Evolutionary conservation across 2,113 vertebrate species (phyloP).

Genomic region (Regulus satrapa): DNA sequence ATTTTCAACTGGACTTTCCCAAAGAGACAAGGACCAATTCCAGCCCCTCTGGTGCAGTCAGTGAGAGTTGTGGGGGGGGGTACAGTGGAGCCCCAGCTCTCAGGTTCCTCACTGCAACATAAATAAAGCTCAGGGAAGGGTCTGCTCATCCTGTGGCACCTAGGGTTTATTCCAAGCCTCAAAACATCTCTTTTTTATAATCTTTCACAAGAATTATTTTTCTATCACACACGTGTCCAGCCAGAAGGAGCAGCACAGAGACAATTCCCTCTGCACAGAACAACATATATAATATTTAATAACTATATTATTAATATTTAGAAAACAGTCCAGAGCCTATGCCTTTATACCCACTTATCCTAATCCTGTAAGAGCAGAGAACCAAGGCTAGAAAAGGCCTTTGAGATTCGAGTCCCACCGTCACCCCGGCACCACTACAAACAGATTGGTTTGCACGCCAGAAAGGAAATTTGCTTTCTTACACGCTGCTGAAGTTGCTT

Average conservation of each 20-base stretch:
- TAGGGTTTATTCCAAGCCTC: background rate
- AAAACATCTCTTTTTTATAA: background rate
- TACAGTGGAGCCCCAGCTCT: background rate
- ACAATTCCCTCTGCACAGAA: background rate
- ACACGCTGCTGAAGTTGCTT: background rate
- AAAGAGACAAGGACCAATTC: background rate
- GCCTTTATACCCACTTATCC: background rate
- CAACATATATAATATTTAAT: background rate
- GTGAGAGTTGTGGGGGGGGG: background rate
- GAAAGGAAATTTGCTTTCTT: background rate
- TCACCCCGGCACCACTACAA: background rate
- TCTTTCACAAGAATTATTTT: background rate
- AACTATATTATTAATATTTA: background rate
- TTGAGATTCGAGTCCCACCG: background rate
- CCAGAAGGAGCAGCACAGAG: background rate
- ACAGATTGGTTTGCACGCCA: background rate
- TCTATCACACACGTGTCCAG: background rate
- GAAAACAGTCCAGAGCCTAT: background rate
- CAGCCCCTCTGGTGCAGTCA: background rate
- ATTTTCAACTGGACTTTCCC: background rate
- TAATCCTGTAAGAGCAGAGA: background rate
- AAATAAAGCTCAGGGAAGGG: background rate
- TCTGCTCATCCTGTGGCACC: background rate
- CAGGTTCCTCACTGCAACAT: background rate
- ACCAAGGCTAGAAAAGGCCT: background rate